phyloP scores from a whole-genome alignment of 2,113 vertebrate species.

The Taurulus bubalis region DNA sequence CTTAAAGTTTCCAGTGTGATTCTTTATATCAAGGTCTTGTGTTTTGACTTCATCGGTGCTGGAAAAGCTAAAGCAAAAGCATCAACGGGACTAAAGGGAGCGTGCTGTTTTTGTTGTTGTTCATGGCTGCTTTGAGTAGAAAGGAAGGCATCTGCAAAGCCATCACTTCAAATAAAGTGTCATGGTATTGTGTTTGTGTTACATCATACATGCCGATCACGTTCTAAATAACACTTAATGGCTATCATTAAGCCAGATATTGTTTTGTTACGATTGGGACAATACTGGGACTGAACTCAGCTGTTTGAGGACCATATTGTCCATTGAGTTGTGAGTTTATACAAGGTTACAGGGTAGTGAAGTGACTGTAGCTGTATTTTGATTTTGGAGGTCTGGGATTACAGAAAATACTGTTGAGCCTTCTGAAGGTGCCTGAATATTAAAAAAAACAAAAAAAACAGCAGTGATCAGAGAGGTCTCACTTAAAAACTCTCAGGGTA shows the following conservation, averaged over 20 bases:
- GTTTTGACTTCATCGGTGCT: slow-evolving; percentile 22
- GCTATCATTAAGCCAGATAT: slow-evolving; percentile 41
- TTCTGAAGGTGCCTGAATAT: neutral
- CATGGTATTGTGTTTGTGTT: slow-evolving; percentile 23
- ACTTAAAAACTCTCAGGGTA: neutral
- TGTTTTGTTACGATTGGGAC: slow-evolving; percentile 21
- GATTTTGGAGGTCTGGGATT: neutral
- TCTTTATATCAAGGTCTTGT: slow-evolving; percentile 6
- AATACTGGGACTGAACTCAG: neutral
- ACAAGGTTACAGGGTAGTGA: slow-evolving; percentile 1
- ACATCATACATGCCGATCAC: slow-evolving; percentile 38
- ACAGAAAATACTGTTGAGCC: neutral
- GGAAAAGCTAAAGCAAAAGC: neutral
- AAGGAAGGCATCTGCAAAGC: slow-evolving; percentile 8
- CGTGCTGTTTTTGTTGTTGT: neutral
- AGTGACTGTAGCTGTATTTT: neutral
- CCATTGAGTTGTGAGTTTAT: slow-evolving; percentile 11
- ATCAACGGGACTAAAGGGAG: neutral
- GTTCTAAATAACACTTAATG: slow-evolving; percentile 52
- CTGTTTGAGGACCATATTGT: neutral
- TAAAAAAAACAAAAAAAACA: slow-evolving; percentile 9
- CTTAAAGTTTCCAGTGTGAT: slow-evolving; percentile 25
- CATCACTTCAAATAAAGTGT: slow-evolving; percentile 20
- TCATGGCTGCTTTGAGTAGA: slow-evolving; percentile 8
- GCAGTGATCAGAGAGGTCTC: neutral